These are phyloP conservation scores for Nothocercus nigrocapillus DNA, from an alignment of 2,113 vertebrate species.

Conservation along the genomic window DNA sequence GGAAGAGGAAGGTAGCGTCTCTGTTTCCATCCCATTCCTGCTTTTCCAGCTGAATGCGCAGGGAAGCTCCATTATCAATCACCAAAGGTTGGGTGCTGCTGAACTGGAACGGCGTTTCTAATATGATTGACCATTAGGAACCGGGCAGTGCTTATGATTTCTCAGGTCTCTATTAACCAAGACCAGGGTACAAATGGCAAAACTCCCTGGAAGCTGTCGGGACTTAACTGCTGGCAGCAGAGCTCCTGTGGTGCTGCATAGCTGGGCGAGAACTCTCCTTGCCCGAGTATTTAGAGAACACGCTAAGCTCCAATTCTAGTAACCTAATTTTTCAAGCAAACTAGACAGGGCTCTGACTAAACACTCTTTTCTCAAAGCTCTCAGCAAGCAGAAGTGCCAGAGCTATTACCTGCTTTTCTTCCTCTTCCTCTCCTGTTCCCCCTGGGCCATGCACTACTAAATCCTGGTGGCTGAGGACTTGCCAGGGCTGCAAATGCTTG, in stretches of 20 bases:
- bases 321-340: not conserved
- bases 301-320: not conserved
- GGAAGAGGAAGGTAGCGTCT: conserved; percentile 11
- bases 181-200: not conserved
- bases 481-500: not conserved
- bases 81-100: not conserved
- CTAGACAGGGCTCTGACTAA: not conserved
- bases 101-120: conserved; percentile 17
- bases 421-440: not conserved
- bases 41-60: conserved; percentile 22
- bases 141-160: not conserved
- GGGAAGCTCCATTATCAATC: conserved; percentile 16
- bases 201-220: not conserved
- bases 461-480: not conserved
- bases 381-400: not conserved
- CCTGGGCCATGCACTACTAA: rapidly evolving
- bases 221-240: not conserved
- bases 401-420: not conserved
- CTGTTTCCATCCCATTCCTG: conserved; percentile 40
- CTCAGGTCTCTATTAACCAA: not conserved
- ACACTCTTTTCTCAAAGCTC: not conserved
- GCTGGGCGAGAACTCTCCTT: not conserved
- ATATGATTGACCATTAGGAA: conserved; percentile 35
- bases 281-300: rapidly evolving
- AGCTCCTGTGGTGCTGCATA: not conserved